phyloP scores from a whole-genome alignment of 1,140 invertebrate species.

The Drosophila pandora region DNA sequence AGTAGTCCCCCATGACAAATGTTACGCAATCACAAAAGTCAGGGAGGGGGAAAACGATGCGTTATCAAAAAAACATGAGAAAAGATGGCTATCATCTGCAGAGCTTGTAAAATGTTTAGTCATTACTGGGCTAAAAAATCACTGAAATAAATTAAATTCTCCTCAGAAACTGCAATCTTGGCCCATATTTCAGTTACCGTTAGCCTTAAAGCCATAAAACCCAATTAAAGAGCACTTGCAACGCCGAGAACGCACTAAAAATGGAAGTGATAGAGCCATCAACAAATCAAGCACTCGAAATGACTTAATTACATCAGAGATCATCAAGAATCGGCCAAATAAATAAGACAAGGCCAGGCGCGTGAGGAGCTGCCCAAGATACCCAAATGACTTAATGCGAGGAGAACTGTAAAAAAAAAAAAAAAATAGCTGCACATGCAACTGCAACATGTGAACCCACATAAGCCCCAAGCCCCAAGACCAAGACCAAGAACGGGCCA shows the following conservation, averaged over 20 bases:
- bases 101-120: not conserved
- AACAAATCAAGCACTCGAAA: constrained; percentile 55
- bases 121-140: not conserved
- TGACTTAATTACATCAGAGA: constrained; percentile 53
- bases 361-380: constrained; percentile 20
- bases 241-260: constrained; percentile 4
- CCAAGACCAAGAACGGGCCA: constrained; percentile 15
- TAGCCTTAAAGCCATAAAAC: constrained; percentile 50
- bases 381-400: constrained; percentile 62
- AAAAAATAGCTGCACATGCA: constrained; percentile 14
- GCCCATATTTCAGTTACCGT: constrained; percentile 8
- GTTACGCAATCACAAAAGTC: constrained; percentile 56
- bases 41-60: not conserved
- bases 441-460: constrained; percentile 41
- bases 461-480: constrained; percentile 8
- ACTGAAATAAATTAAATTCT: not conserved
- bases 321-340: constrained; percentile 43
- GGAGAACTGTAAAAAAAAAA: constrained; percentile 50
- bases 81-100: not conserved
- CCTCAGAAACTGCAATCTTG: not conserved
- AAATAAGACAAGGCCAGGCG: constrained; percentile 18
- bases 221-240: constrained; percentile 56
- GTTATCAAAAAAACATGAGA: not conserved
- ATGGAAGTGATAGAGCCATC: constrained; percentile 57
- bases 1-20: constrained; percentile 62